Evolutionary conservation across 2,797 vertebrate species (phyloP).

Genomic region (Parauchenoglanis ngamensis): DNA sequence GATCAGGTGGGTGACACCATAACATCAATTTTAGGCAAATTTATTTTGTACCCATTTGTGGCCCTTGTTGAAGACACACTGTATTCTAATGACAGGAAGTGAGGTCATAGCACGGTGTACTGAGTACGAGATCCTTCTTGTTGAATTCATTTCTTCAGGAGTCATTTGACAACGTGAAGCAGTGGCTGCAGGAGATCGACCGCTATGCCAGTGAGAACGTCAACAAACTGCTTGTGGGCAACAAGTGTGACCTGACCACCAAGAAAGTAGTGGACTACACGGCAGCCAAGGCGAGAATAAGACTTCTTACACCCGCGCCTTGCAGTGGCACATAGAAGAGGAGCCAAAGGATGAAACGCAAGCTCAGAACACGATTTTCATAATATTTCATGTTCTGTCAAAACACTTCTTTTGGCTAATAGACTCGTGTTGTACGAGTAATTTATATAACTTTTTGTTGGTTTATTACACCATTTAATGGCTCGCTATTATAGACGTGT

Average conservation of each 20-base stretch:
- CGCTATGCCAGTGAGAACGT: conserved; percentile 87
- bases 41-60: neutral
- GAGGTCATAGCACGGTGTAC: neutral
- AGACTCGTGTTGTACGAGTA: neutral
- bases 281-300: conserved; percentile 76
- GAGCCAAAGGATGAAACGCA: neutral
- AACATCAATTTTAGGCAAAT: neutral
- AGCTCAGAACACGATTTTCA: neutral
- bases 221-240: conserved; percentile 88
- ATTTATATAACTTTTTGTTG: neutral
- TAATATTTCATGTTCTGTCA: neutral
- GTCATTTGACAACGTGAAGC: conserved; percentile 86
- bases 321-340: neutral
- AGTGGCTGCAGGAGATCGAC: conserved; percentile 88
- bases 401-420: neutral
- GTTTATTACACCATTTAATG: neutral
- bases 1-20: conserved; percentile 81
- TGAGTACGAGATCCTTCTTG: neutral
- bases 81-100: neutral
- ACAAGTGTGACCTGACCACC: conserved; percentile 87
- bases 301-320: neutral
- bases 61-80: neutral
- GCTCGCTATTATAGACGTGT: neutral
- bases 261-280: conserved; percentile 90
- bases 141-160: conserved; percentile 65